phyloP scores from a whole-genome alignment of 2,888 invertebrate species.

The Trissolcus brochymenae region DNA sequence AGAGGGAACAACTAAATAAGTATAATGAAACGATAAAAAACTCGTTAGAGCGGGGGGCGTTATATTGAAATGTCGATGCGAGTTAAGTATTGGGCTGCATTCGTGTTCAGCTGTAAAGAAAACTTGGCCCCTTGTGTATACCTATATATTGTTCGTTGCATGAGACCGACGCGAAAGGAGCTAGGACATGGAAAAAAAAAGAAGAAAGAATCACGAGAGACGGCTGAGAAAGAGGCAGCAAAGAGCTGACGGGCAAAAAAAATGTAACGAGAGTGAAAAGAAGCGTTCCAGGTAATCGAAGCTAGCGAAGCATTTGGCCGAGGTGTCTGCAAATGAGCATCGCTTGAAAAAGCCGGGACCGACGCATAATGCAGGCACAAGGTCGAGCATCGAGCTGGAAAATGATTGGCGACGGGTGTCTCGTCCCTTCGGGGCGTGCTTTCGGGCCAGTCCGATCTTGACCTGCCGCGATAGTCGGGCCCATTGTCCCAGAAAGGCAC shows the following conservation, averaged over 20 bases:
- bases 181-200: conserved; percentile 17
- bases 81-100: conserved; percentile 55
- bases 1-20: conserved; percentile 34
- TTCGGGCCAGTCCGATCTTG: conserved; percentile 32
- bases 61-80: conserved; percentile 58
- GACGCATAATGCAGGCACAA: conserved; percentile 50
- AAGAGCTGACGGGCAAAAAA: conserved; percentile 3
- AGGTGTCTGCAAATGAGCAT: conserved; percentile 64
- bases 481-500: conserved; percentile 40
- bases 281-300: conserved; percentile 37
- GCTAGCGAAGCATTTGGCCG: conserved; percentile 57
- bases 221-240: conserved; percentile 1
- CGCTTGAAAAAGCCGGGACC: conserved; percentile 48
- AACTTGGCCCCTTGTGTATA: conserved; percentile 37
- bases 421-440: conserved; percentile 38
- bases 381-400: conserved; percentile 66
- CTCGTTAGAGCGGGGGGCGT: conserved; percentile 55
- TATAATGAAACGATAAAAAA: conserved; percentile 57
- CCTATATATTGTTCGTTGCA: conserved; percentile 31
- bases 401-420: conserved; percentile 69
- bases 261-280: not conserved
- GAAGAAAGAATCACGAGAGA: not conserved
- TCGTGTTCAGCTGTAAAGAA: conserved; percentile 54
- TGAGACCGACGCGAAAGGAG: conserved; percentile 27
- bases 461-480: conserved; percentile 42